phyloP scores from a whole-genome alignment of 1,140 invertebrate genomes.

The Aphis gossypii region DNA sequence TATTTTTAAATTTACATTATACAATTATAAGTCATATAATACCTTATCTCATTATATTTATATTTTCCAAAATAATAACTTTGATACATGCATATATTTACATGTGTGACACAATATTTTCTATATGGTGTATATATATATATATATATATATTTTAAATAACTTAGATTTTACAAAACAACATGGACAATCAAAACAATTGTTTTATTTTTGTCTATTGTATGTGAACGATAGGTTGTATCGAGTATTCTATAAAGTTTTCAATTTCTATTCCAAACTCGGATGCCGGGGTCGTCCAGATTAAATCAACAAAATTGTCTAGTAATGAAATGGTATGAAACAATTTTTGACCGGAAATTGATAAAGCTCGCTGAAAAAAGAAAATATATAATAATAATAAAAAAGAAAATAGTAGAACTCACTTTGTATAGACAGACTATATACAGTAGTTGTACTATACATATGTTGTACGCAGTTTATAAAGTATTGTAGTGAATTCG shows the following conservation, averaged over 20 bases:
- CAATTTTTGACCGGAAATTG: constrained; percentile 32
- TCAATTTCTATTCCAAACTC: background rate
- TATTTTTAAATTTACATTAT: background rate
- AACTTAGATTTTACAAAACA: background rate
- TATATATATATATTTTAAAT: background rate
- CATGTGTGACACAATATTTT: background rate
- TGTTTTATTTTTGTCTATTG: background rate
- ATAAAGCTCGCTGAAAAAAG: background rate
- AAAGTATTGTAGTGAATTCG: background rate
- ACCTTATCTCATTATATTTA: background rate
- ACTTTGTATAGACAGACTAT: background rate
- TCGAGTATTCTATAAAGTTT: background rate
- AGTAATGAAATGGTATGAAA: background rate
- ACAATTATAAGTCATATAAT: background rate
- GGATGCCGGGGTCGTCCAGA: background rate
- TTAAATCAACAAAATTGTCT: constrained; percentile 18
- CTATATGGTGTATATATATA: background rate
- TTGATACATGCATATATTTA: background rate
- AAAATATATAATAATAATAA: constrained; percentile 15
- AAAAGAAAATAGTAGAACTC: background rate
- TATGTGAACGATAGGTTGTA: background rate
- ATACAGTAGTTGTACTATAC: constrained; percentile 10
- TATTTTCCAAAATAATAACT: background rate
- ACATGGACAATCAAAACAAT: background rate
- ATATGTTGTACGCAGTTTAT: background rate